These are phyloP conservation scores for Isurus oxyrinchus DNA, from an alignment of 2,113 vertebrate genomes.

Conservation along the genomic window DNA sequence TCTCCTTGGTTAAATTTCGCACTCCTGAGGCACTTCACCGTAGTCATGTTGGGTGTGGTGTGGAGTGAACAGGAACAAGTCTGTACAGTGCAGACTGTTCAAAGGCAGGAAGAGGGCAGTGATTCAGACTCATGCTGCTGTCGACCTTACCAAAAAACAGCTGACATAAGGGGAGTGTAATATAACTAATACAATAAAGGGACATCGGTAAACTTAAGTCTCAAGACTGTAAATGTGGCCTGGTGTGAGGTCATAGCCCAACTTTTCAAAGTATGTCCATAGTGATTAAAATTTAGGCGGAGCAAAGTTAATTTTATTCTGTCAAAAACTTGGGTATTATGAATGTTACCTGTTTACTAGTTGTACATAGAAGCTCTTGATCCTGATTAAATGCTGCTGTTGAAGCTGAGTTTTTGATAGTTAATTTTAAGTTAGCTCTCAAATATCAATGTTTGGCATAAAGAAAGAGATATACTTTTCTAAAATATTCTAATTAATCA, in stretches of 20 bases:
- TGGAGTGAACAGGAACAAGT: conserved; percentile 12
- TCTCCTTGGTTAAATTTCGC: neutral
- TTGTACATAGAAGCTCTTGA: neutral
- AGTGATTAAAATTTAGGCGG: neutral
- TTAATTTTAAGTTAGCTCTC: neutral
- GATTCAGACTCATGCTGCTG: neutral
- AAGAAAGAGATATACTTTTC: neutral
- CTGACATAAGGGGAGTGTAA: neutral
- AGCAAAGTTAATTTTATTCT: neutral
- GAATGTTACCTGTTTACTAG: neutral
- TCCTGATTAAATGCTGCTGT: neutral
- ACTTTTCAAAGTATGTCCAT: neutral
- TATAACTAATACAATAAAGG: neutral
- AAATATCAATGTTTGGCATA: neutral
- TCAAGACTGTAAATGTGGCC: neutral
- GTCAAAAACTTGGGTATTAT: neutral
- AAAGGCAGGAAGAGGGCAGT: neutral
- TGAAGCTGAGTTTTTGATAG: neutral
- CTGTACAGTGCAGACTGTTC: neutral
- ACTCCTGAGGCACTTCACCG: neutral
- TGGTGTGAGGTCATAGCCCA: neutral
- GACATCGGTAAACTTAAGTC: neutral
- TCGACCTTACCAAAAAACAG: neutral
- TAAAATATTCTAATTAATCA: neutral
- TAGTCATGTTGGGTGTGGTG: neutral